Percentiles rank a stretch among this genome's conserved stretches.
Evolutionary conservation across 2,113 vertebrate genomes (phyloP).

Genomic region (Colossoma macropomum): DNA sequence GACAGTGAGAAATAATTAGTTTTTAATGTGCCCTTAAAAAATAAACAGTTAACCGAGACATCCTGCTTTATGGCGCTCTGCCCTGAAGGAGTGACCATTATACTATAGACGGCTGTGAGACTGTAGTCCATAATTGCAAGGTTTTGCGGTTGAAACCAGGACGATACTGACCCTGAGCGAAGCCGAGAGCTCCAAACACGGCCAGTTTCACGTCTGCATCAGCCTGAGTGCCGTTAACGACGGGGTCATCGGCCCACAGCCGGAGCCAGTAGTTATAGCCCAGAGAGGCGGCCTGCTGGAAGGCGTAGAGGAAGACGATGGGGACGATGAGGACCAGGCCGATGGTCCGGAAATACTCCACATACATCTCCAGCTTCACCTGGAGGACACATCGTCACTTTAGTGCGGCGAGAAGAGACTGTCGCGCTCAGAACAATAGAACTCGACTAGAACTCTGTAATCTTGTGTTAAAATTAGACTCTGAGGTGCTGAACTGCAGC

Average conservation of each 20-base stretch:
- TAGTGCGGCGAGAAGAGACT: neutral
- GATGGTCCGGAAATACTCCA: conserved; percentile 72
- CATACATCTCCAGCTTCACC: conserved; percentile 72
- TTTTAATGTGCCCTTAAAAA: too few species aligned
- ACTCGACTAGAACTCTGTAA: neutral
- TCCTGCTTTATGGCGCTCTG: too few species aligned
- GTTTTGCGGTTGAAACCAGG: neutral
- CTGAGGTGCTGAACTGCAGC: neutral
- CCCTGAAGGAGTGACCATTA: too few species aligned
- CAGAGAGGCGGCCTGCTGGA: conserved; percentile 81
- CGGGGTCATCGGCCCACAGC: conserved; percentile 78
- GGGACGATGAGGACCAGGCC: conserved; percentile 65
- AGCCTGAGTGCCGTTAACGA: conserved; percentile 68
- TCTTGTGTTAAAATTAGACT: conserved; percentile 22
- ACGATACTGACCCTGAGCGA: conserved; percentile 75
- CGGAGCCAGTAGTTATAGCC: conserved; percentile 83
- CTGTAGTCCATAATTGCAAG: too few species aligned
- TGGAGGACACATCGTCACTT: conserved; percentile 45
- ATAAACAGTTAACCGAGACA: too few species aligned
- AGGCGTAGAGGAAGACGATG: conserved; percentile 67
- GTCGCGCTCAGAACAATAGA: neutral
- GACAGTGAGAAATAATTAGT: too few species aligned
- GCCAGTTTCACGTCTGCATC: conserved; percentile 70
- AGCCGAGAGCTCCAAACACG: conserved; percentile 79
- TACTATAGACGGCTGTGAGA: too few species aligned